Conservation (phyloP, 2,797 vertebrate species). For the Spinus olivaceus region DNA sequence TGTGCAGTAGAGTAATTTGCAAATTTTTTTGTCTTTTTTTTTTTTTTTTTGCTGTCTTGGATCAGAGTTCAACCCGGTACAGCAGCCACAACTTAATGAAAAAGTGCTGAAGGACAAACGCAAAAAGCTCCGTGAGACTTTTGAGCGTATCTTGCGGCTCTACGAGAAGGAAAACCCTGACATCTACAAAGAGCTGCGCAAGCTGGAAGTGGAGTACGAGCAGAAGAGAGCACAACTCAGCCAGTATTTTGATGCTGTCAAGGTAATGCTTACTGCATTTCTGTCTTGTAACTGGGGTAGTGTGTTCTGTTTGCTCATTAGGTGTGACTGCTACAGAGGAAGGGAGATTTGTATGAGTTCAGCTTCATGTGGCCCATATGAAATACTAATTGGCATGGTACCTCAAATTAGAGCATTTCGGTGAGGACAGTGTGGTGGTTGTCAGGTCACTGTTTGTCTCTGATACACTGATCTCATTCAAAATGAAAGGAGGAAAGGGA, state of each 20-base stretch:
- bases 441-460: not conserved
- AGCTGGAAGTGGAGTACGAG: conserved; percentile 93
- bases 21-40: not conserved
- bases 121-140: conserved; percentile 96
- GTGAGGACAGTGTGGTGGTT: not conserved
- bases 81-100: conserved; percentile 89
- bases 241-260: conserved; percentile 85
- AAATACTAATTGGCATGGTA: not conserved
- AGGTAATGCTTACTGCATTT: conserved; percentile 62
- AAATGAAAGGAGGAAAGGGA: not conserved
- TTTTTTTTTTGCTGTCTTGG: not conserved
- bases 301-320: not conserved
- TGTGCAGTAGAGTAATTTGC: not conserved
- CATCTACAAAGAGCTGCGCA: conserved; percentile 94
- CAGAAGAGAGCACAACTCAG: conserved; percentile 93
- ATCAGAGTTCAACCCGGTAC: conserved; percentile 96
- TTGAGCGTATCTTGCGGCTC: conserved; percentile 92
- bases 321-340: not conserved
- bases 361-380: not conserved
- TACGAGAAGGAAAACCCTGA: conserved; percentile 97
- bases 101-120: conserved; percentile 96
- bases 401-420: not conserved
- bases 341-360: not conserved
- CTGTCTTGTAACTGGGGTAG: not conserved
- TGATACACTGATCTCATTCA: not conserved